Percentiles rank a stretch among this genome's conserved stretches.
These are phyloP conservation scores for Linnaemya vulpina DNA, from an alignment of 2,888 invertebrate genomes.

Conservation along the genomic window DNA sequence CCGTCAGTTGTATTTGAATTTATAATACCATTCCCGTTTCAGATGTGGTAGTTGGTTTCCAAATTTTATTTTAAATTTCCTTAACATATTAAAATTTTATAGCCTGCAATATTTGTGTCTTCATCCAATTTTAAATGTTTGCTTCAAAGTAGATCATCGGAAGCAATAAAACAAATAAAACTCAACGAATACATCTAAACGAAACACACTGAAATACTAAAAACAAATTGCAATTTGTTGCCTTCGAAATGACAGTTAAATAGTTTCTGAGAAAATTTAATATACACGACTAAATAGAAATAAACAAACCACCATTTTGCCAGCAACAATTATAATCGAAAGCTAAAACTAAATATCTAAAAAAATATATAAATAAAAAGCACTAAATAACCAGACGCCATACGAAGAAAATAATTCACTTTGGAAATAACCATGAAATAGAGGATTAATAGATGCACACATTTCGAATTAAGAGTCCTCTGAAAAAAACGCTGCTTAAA, in stretches of 20 bases:
- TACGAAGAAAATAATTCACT: conserved; percentile 17
- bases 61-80: not conserved
- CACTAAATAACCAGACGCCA: conserved; percentile 20
- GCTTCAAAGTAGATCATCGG: conserved; percentile 18
- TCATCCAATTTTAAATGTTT: not conserved
- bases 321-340: conserved; percentile 53
- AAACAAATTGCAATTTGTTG: conserved; percentile 41
- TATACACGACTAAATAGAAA: not conserved
- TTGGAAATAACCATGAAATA: conserved; percentile 26
- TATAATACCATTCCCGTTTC: no score
- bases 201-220: conserved; percentile 34
- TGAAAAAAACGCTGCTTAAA: conserved; percentile 30
- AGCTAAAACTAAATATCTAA: conserved; percentile 33
- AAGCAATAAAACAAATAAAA: conserved; percentile 9
- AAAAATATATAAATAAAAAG: conserved; percentile 20
- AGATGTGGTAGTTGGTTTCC: no score
- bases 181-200: conserved; percentile 16
- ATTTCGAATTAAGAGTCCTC: conserved; percentile 21
- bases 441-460: conserved; percentile 5
- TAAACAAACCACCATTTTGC: conserved; percentile 23
- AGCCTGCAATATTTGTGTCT: conserved; percentile 12
- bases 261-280: conserved; percentile 19
- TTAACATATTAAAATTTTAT: not conserved
- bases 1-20: no score
- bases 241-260: conserved; percentile 10